Evolutionary conservation across 1,140 invertebrate genomes (phyloP).

Genomic region (Drosophila navojoa): DNA sequence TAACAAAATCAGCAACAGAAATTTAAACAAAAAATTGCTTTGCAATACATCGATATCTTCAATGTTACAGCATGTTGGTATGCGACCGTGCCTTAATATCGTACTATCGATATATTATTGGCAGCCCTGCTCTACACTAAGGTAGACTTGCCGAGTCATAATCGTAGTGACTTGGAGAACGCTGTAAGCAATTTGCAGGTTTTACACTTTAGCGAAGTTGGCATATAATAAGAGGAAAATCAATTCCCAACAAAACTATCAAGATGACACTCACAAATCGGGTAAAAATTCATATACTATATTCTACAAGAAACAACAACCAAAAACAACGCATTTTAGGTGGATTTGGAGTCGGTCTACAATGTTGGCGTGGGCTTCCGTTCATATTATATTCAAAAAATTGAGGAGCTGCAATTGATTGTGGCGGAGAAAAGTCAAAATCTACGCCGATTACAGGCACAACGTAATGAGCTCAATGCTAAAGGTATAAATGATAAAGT

Average conservation of each 20-base stretch:
- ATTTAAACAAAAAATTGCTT: no score
- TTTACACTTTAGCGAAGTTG: background rate
- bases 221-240: background rate
- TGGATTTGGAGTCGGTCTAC: slow-evolving; percentile 91
- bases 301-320: background rate
- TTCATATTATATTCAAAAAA: slow-evolving; percentile 98
- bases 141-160: slow-evolving; percentile 51
- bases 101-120: no score
- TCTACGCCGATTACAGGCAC: slow-evolving; percentile 97
- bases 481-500: slow-evolving; percentile 89
- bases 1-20: no score
- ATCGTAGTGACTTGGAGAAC: slow-evolving; percentile 8
- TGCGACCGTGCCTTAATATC: background rate
- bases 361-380: slow-evolving; percentile 92
- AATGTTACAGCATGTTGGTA: no score
- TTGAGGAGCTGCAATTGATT: slow-evolving; percentile 97
- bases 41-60: no score
- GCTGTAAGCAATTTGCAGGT: background rate
- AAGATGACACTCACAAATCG: slow-evolving; percentile 76
- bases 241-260: background rate
- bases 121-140: background rate
- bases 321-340: slow-evolving; percentile 85
- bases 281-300: slow-evolving; percentile 37
- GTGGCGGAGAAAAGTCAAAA: slow-evolving; percentile 99
- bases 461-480: slow-evolving; percentile 99